Conservation (phyloP, 2,113 vertebrate species). For the Hypomesus transpacificus region DNA sequence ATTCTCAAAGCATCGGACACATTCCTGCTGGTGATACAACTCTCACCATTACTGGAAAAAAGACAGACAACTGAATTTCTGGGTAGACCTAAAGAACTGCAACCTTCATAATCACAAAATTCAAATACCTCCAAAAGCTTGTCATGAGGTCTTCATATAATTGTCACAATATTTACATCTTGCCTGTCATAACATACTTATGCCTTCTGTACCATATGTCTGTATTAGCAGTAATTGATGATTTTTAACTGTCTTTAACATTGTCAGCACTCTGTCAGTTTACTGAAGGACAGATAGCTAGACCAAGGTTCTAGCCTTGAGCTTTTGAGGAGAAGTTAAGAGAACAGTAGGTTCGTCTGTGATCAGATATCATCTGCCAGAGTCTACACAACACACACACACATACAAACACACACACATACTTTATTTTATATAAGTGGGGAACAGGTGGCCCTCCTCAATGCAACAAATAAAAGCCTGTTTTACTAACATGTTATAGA, state of each 20-base stretch:
- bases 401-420: background rate
- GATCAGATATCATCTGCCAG: conserved; percentile 48
- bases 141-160: conserved; percentile 41
- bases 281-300: conserved; percentile 17
- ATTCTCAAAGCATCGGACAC: conserved; percentile 20
- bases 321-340: conserved; percentile 11
- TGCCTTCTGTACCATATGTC: conserved; percentile 33
- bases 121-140: conserved; percentile 40
- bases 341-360: conserved; percentile 52
- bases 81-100: no score
- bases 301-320: conserved; percentile 52
- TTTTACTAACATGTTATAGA: no score
- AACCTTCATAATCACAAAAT: conserved; percentile 24
- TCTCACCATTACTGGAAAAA: background rate
- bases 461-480: no score
- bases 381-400: conserved; percentile 6
- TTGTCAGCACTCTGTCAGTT: background rate
- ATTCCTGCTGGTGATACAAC: conserved; percentile 22
- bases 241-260: background rate
- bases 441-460: no score
- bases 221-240: conserved; percentile 6
- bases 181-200: conserved; percentile 59
- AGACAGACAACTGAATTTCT: no score
- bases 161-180: conserved; percentile 64
- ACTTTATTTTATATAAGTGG: no score